Percentiles rank a stretch among this genome's conserved stretches.
phyloP scores from a whole-genome alignment of 1,140 invertebrate species.

The Drosophila hydei region DNA sequence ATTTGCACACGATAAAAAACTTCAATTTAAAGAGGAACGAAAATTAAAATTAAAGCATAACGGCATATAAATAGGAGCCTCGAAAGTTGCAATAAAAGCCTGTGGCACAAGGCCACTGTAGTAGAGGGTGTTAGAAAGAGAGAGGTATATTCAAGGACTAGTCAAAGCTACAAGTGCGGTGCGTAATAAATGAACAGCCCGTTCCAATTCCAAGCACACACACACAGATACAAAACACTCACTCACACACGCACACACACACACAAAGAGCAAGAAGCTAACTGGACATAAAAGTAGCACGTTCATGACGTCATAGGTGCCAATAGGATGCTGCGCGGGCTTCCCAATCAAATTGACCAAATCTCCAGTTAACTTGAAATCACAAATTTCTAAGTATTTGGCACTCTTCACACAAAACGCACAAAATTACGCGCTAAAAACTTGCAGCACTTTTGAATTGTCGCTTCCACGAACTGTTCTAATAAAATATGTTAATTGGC shows the following conservation, averaged over 20 bases:
- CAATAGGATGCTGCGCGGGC: conserved; percentile 34
- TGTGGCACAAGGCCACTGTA: conserved; percentile 22
- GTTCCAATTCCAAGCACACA: conserved; percentile 35
- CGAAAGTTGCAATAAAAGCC: too few species aligned
- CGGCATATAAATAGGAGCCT: too few species aligned
- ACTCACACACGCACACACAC: conserved; percentile 19
- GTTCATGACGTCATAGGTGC: conserved; percentile 41
- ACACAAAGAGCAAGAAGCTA: neutral
- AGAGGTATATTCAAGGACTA: conserved; percentile 25
- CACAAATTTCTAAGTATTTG: conserved; percentile 18
- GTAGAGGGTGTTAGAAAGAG: neutral
- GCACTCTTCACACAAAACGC: conserved; percentile 2
- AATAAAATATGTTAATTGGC: neutral
- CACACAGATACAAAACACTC: conserved; percentile 15
- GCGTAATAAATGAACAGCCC: conserved; percentile 42
- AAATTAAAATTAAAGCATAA: neutral
- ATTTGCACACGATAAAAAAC: conserved; percentile 1
- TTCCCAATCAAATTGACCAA: conserved; percentile 15
- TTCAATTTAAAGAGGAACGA: conserved; percentile 1
- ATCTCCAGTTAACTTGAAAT: conserved; percentile 8
- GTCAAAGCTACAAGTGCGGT: conserved; percentile 37
- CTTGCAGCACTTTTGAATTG: conserved; percentile 9
- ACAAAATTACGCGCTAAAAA: conserved; percentile 4
- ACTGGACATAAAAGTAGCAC: conserved; percentile 38
- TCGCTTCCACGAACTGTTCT: conserved; percentile 5